Evolutionary conservation across 2,797 vertebrate genomes (phyloP).

Genomic region (Periophthalmus magnuspinnatus): DNA sequence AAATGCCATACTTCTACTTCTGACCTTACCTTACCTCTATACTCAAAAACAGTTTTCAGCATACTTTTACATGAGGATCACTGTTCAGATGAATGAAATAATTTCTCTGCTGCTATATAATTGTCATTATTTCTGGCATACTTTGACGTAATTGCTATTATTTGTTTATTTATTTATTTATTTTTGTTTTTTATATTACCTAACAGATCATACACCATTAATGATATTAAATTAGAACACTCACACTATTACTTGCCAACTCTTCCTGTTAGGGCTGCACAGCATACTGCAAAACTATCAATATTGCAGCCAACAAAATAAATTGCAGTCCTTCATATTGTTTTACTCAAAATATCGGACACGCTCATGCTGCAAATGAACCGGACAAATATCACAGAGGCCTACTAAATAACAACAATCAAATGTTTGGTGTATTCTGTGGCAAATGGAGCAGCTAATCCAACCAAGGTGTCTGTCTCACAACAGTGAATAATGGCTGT

Average conservation of each 20-base stretch:
- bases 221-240: too few species aligned
- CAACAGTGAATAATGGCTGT: slow-evolving; percentile 5
- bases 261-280: too few species aligned
- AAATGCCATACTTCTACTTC: background rate
- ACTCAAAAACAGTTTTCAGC: background rate
- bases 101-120: background rate
- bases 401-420: background rate
- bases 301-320: too few species aligned
- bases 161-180: too few species aligned
- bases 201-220: too few species aligned
- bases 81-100: background rate
- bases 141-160: too few species aligned
- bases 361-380: too few species aligned
- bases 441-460: background rate
- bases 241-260: too few species aligned
- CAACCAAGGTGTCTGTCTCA: background rate
- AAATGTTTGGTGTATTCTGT: background rate
- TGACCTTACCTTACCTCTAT: background rate
- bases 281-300: too few species aligned
- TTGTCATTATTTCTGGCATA: background rate
- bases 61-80: background rate
- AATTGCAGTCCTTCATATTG: too few species aligned
- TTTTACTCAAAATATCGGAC: too few species aligned
- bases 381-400: background rate
- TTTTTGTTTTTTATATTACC: too few species aligned